Base-by-base conservation (phyloP, 1,140 invertebrate genomes). In the Drosophila sp. region DNA sequence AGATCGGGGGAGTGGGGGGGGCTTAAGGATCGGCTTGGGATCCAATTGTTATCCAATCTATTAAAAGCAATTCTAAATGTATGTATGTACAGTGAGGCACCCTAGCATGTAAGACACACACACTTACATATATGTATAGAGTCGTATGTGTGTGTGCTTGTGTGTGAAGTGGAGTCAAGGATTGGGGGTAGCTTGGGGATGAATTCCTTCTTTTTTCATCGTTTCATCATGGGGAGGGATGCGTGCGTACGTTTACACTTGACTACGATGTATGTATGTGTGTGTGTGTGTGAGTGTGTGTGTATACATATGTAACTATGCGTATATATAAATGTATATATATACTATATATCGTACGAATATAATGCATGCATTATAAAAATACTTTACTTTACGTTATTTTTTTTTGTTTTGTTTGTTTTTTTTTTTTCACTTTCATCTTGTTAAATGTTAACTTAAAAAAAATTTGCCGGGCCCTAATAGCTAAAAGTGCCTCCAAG, bases 291-390 rank as follows among this genome's bases (percentile, higher is more conserved):
- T 81, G 61, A 35, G 47, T 72, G 63, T 60, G 27, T 75, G 70
- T 85, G 54, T 85, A 70, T 85, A 75, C 69, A 82, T 82, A 70
- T 74, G 62, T 58, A 82, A 65, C 56, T 81, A 66, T 66, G 50
- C 56, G 41, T 86, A 72, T 68, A 44, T 75, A 75, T 82, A 61
- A 70, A 61, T 78, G 67, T 78, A 66, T 78, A 60, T 75, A 68
- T 73, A 72, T 35, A 35, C 56, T 58, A 58, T 76, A 76, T 84
- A 89, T 66, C 62, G 78, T 90, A 90, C 68, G 84, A 87, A 87
- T 91, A 90, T 91, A 91, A 91, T 91, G 89, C 90, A 90, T 91
- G 90, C 89, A 89, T 86, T 91, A 90, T 90, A 90, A 91, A 91
- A 91, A 91, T 91, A 91, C 90, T 85, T 85, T 84, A 70, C 77